Percentiles rank a stretch among this genome's conserved stretches.
Evolutionary conservation across 2,113 vertebrate species (phyloP).

Genomic region (Grammomys surdaster): DNA sequence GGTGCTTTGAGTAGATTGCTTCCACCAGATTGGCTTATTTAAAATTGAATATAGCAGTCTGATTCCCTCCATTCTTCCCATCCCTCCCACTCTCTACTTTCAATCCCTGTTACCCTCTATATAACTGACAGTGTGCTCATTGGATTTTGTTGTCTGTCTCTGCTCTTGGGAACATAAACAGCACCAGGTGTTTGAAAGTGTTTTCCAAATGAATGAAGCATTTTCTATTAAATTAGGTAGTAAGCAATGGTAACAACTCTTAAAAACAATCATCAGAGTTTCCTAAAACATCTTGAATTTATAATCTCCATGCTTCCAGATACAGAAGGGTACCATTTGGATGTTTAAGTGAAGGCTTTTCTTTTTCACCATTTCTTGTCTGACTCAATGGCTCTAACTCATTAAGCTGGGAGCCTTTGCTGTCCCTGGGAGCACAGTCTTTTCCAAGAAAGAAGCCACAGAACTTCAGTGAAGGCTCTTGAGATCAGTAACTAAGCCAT

Average conservation of each 20-base stretch:
- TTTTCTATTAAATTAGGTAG: background rate
- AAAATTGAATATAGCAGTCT: background rate
- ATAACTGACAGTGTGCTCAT: background rate
- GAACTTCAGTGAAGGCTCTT: background rate
- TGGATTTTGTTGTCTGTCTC: background rate
- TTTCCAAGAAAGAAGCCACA: background rate
- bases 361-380: background rate
- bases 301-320: conserved; percentile 20
- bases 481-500: background rate
- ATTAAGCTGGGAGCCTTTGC: background rate
- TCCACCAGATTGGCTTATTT: background rate
- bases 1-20: background rate
- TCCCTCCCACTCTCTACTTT: background rate
- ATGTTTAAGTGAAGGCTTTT: conserved; percentile 1
- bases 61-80: background rate
- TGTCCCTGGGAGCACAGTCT: background rate
- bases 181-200: background rate
- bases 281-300: background rate
- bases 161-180: conserved; percentile 25
- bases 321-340: background rate
- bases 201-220: background rate
- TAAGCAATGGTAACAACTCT: background rate
- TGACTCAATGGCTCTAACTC: background rate
- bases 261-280: background rate
- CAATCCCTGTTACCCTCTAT: background rate